Percentiles rank a stretch among this genome's conserved stretches.
These are phyloP conservation scores for Ophioninae sp. DNA, from an alignment of 2,888 invertebrate species.

Conservation along the genomic window DNA sequence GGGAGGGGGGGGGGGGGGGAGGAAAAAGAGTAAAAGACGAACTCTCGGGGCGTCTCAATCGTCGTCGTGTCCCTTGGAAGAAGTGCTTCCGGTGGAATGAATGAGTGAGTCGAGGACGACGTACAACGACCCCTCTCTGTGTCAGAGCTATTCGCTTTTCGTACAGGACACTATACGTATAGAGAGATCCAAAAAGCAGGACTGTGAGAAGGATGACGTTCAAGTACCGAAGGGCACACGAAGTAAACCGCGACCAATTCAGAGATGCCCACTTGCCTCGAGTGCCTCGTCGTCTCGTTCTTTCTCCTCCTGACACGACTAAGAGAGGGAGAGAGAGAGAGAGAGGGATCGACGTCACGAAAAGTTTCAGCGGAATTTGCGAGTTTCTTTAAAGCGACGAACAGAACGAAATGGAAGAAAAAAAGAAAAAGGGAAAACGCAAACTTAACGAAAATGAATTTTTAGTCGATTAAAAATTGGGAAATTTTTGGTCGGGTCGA, in stretches of 20 bases:
- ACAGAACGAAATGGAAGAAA: too few relatives aligned
- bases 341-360: slow-evolving; percentile 28
- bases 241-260: slow-evolving; percentile 68
- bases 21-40: slow-evolving; percentile 57
- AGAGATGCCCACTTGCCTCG: slow-evolving; percentile 74
- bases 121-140: slow-evolving; percentile 52
- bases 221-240: slow-evolving; percentile 61
- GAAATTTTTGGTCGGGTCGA: too few relatives aligned
- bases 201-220: slow-evolving; percentile 58
- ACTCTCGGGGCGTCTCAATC: slow-evolving; percentile 71
- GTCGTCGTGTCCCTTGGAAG: slow-evolving; percentile 67
- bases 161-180: slow-evolving; percentile 38
- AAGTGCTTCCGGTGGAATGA: slow-evolving; percentile 76
- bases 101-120: slow-evolving; percentile 67
- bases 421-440: too few relatives aligned
- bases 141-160: slow-evolving; percentile 58
- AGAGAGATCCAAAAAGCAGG: slow-evolving; percentile 12
- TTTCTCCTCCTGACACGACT: slow-evolving; percentile 33
- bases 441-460: too few relatives aligned
- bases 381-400: slow-evolving; percentile 10
- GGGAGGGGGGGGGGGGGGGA: slow-evolving; percentile 40
- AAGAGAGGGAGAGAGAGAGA: not conserved
- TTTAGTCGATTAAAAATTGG: too few relatives aligned
- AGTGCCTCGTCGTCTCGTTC: slow-evolving; percentile 67
- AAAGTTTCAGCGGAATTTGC: slow-evolving; percentile 33